phyloP scores from a whole-genome alignment of 2,113 vertebrate species.

The Oreochromis spilurus region DNA sequence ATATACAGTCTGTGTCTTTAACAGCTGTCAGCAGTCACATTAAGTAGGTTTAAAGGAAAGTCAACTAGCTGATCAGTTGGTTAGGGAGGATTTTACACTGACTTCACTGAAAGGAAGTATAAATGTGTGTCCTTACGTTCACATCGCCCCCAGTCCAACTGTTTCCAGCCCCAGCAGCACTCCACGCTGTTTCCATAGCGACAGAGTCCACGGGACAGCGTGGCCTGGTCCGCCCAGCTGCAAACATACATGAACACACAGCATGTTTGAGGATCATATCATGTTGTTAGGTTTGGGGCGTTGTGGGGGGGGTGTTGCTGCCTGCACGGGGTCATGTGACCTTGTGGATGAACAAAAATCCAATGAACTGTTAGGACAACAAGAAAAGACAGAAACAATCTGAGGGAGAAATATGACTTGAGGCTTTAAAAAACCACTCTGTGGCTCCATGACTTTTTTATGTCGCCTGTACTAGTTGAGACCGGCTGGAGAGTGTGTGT shows the following conservation, averaged over 20 bases:
- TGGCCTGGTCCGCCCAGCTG: conserved; percentile 74
- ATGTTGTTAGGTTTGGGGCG: background rate
- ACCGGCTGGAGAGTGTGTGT: background rate
- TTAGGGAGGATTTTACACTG: background rate
- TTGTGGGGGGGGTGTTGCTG: background rate
- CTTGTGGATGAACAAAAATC: background rate
- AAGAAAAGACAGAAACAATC: background rate
- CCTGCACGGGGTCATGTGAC: background rate
- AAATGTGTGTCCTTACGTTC: conserved; percentile 78
- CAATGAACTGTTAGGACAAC: background rate
- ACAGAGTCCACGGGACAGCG: conserved; percentile 77
- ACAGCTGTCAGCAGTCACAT: background rate
- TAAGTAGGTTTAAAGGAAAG: background rate
- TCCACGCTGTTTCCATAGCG: conserved; percentile 81
- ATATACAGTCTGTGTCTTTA: background rate
- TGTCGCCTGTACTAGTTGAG: background rate
- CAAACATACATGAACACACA: background rate
- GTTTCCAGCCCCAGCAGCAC: conserved; percentile 93
- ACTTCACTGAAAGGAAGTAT: background rate
- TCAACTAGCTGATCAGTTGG: background rate
- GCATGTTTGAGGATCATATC: background rate
- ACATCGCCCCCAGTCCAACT: conserved; percentile 78
- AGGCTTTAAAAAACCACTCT: background rate
- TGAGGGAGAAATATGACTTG: background rate
- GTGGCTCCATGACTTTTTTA: background rate